phyloP scores from a whole-genome alignment of 2,113 vertebrate genomes.

The Micronycteris hirsuta region DNA sequence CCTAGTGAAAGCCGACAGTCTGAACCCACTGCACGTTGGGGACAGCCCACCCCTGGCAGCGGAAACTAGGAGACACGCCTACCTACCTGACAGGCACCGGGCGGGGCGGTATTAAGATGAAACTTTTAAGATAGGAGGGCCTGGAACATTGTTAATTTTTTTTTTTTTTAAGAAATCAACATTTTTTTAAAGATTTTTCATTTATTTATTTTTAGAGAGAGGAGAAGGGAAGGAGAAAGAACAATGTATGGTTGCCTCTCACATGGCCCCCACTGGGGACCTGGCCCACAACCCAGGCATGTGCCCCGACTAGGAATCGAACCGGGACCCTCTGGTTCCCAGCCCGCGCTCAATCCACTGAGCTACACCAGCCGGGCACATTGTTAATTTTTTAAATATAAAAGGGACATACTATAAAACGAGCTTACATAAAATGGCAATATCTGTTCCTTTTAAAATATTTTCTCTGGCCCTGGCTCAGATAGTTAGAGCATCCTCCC shows the following conservation, averaged over 20 bases:
- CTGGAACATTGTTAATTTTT: neutral
- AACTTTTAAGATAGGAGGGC: neutral
- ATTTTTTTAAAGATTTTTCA: too few species aligned
- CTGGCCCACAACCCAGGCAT: too few species aligned
- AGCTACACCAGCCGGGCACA: neutral
- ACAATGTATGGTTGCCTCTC: too few species aligned
- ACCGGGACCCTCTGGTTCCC: too few species aligned
- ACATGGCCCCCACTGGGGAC: too few species aligned
- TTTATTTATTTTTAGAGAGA: too few species aligned
- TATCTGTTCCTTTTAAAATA: constrained; percentile 42
- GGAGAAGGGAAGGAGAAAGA: too few species aligned
- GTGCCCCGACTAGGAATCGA: too few species aligned
- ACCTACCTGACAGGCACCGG: neutral
- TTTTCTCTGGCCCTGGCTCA: constrained; percentile 10
- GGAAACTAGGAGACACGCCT: neutral
- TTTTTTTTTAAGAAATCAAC: too few species aligned
- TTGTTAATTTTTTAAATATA: neutral
- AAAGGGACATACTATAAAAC: neutral
- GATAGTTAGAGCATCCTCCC: too few species aligned
- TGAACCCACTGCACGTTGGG: neutral
- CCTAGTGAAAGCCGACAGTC: neutral
- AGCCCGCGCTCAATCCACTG: too few species aligned
- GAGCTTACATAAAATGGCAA: constrained; percentile 16
- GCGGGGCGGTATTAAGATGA: neutral
- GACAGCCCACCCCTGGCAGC: too few species aligned